Base-by-base conservation (phyloP, 2,113 vertebrate species). In the Motacilla tschutschensis region DNA sequence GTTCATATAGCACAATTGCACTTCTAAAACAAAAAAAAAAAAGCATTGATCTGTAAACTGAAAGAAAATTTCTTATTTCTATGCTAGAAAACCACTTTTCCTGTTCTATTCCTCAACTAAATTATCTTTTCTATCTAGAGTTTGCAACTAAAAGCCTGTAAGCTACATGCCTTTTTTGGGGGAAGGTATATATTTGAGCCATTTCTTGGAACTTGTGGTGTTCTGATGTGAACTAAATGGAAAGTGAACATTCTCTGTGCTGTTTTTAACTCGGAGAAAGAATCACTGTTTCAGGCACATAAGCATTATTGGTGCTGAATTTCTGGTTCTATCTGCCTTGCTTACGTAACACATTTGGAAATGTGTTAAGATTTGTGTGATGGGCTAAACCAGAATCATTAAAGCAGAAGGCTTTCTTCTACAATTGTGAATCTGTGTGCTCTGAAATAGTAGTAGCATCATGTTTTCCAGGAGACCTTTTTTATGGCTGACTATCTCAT, bases 371-470 rank as follows among this genome's bases (percentile, higher is more conserved):
- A 50, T 41, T 81, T 93, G 25, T 71, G 64, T 67, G 83, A 90
- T 79, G 79, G 78, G 43, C 65, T 69, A 74, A 90, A 85, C 13
- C n/a, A 70, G 65, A 65, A 79, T 93, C 60, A 81, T 83, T 79
- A 67, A 82, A 94, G 91, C 82, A 84, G 66, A 86, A 90, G 62
- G 28, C 29, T 83, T 57, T 43, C 87, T 90, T 86, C 81, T 76
- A 70, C 81, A 81, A 94, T 93, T 73, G 81, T 88, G 85, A 88
- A 91, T 83, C 76, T 63, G 47, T 54, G 82, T 91, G 83, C 76
- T 88, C 91, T 94, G 94, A 94, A 93, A 95, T 94, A 92, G 91
- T 60, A 94, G 88, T 86, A 91, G 92, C 93, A 88, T 95, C 91
- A 94, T 94, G 89, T 93, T 95, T 95, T 96, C 94, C 94, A 87